Evolutionary conservation across 2,113 vertebrate species (phyloP), one percentile per base, ranked within the genome.

Genomic region (Sprattus sprattus): DNA sequence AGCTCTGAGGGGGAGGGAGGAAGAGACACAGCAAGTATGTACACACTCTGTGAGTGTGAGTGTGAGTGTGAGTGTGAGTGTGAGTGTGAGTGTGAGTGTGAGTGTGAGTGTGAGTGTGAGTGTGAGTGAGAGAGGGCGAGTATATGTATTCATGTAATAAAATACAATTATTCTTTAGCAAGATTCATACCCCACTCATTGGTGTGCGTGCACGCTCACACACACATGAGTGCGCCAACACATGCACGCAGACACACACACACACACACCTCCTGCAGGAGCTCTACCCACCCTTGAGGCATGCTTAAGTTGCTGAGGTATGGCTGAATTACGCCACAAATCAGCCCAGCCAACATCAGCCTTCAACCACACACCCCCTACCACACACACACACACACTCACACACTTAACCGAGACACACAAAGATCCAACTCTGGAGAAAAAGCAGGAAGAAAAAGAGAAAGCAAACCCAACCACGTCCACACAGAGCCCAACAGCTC

Each of bases 91-190:
- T 64, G 54, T 60, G 54, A n/a, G 54, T 60, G 54, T 60, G 57
- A n/a, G 20, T n/a, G 57, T 4, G 20, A 2, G 22, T 0, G 20
- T n/a, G 57, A 8, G 20, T 60, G 5, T n/a, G 22, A n/a, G 54
- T 60, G 54, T 60, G 57, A n/a, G 20, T n/a, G 57, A 0, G 20
- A 2, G 22, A 5, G 20, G n/a, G 57, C 1, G 20, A n/a, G 5
- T n/a, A 6, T 22, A 6, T 60, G 22, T 60, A 60, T n/a, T 49
- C 83, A 84, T 45, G 89, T 85, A 87, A 89, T 92, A 89, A 92
- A 92, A 91, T 86, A 88, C 90, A 91, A 91, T 87, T 22, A 89
- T 88, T 84, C 90, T 90, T 86, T 85, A 83, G 83, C 85, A 46
- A 44, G 83, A 83, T 89, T 87, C 80, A 45, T 87, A 16, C 86